These are phyloP conservation scores for Neotoxoptera formosana DNA, from an alignment of 1,140 invertebrate species.

Conservation along the genomic window DNA sequence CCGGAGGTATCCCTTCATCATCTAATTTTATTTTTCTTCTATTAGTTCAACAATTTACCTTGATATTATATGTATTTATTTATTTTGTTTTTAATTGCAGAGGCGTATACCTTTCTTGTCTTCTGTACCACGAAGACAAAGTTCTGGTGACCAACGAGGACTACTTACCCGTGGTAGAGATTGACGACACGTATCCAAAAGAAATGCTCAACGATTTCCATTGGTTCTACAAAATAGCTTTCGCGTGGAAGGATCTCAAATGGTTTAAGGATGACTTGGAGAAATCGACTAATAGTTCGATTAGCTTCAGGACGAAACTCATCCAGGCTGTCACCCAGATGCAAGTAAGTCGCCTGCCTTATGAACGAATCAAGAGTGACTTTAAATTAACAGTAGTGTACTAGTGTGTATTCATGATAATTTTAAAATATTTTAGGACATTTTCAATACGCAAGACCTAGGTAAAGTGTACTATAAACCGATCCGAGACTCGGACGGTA, in stretches of 20 bases:
- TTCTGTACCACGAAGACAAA: constrained; percentile 93
- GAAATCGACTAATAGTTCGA: constrained; percentile 86
- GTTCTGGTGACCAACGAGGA: constrained; percentile 96
- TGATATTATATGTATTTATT: constrained; percentile 30
- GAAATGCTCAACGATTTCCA: constrained; percentile 92
- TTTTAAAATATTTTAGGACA: constrained; percentile 67
- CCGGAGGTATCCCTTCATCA: constrained; percentile 71
- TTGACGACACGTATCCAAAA: constrained; percentile 93
- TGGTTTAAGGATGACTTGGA: constrained; percentile 90
- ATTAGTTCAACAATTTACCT: neutral
- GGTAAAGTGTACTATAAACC: constrained; percentile 91
- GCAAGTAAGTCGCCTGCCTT: constrained; percentile 73
- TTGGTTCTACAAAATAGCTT: constrained; percentile 97
- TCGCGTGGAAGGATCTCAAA: constrained; percentile 96
- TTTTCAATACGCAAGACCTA: constrained; percentile 88
- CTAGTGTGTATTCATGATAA: neutral
- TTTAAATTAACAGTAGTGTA: neutral
- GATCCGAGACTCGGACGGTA: constrained; percentile 84
- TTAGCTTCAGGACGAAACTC: constrained; percentile 87
- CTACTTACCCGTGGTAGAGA: constrained; percentile 93
- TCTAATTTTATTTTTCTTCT: neutral
- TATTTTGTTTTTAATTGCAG: constrained; percentile 67
- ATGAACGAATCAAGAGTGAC: neutral
- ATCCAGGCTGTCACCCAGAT: constrained; percentile 90
- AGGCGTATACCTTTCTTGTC: constrained; percentile 89